Base-by-base conservation (phyloP, 2,888 invertebrate genomes). In the Drosophila prolongata region DNA sequence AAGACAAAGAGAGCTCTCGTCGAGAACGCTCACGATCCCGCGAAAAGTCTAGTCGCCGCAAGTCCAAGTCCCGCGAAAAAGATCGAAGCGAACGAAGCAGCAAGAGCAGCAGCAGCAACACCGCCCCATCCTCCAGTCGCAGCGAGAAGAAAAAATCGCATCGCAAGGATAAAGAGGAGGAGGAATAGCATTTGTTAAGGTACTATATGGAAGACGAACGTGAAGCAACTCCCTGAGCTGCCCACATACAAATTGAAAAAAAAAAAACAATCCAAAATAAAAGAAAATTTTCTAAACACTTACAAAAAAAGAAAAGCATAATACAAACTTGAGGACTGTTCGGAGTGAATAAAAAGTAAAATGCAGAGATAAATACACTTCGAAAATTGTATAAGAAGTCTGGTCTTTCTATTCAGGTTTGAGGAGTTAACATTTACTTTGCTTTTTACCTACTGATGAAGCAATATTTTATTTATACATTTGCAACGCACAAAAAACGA, bases 151-250 rank as follows among this genome's bases (percentile, higher is more conserved):
- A 95, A 93, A 94, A 94, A 90, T 93, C 94, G 14, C 95, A 96
- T 87, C 95, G 96, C 42, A 95, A 96, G 79, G 95, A 95, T 49
- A 95, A 95, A 75, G 96, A 96, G 70, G 96, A 96, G 42, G 95
- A 95, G 52, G 95, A 95, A 93, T 95, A 93, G 78, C 83, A 86
- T 68, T 79, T 82, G 67, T 55, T 71, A 61, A 75, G 88, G 34
- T 79, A 81, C 68, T 87, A 79, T 46, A 68, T 77, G 71, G 75
- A 81, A 73, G 69, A 77, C 47, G 66, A 83, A 9, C 59, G 10
- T n/a, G 13, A 72, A 44, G 43, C 47, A 27, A 62, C 65, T 67
- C 27, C 53, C 55, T 82, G 57, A 79, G 62, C 74, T 60, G 66
- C 66, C 46, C 40, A 54, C 54, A 64, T 19, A 56, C 10, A 60